Evolutionary conservation across 2,888 invertebrate species (phyloP), one percentile per base, ranked within the genome.

Genomic region (Morpho deidamia): DNA sequence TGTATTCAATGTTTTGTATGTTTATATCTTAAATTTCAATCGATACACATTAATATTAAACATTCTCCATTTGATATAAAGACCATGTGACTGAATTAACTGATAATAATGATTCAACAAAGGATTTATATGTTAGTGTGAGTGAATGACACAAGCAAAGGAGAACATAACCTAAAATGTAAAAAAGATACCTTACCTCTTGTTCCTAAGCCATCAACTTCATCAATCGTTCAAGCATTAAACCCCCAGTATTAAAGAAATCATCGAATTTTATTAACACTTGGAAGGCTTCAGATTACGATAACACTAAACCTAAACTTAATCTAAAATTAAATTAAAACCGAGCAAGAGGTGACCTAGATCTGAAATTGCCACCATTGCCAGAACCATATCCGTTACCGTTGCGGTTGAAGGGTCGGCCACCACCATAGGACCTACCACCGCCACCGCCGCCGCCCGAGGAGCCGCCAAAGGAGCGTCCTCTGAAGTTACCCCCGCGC

Each of bases 241-340:
- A 84, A 83, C 82, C 87, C 85, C 84, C 83, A 82, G 84, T 78
- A 80, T 82, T 76, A 56, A 71, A 66, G 64, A 73, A 50, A 74
- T 81, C 81, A 83, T 81, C 78, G 87, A 87, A 88, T 86, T 84
- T 60, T 10, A 42, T 76, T 78, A 86, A 83, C 79, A 85, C 86
- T 81, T 79, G 83, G 84, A 88, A 89, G 88, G 89, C 89, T 88
- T 88, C 89, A 87, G 89, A 88, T 85, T 81, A 86, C 85, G 78
- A 80, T 88, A 87, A 88, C 86, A 88, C 88, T 88, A 88, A 82
- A 85, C 87, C 87, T 87, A 88, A 81, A 78, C 83, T 83, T 76
- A 74, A 77, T 74, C 84, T 88, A 87, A 73, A 77, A 71, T 73
- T 74, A 76, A 74, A 76, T 83, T 86, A 89, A 80, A 86, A 86